These are phyloP conservation scores for Drosophila melanosoma DNA, from an alignment of 2,888 invertebrate genomes.

Conservation along the genomic window DNA sequence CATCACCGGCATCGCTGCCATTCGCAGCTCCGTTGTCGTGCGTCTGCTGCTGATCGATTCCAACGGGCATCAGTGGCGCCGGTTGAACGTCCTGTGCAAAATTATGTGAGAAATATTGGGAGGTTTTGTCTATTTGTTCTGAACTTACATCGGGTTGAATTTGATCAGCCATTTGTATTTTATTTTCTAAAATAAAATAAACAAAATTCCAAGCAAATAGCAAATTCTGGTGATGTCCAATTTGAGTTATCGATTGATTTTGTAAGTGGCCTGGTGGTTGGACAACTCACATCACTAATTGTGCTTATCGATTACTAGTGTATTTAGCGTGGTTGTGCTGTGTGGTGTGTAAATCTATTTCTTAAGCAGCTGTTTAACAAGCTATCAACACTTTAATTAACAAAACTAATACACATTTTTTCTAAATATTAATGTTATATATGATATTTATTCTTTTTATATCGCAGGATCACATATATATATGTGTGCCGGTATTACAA, in stretches of 20 bases:
- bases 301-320: slow-evolving; percentile 30
- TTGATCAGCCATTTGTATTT: slow-evolving; percentile 78
- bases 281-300: neutral
- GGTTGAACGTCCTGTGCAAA: slow-evolving; percentile 61
- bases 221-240: slow-evolving; percentile 52
- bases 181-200: slow-evolving; percentile 48
- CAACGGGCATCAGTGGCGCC: slow-evolving; percentile 87
- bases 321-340: slow-evolving; percentile 26
- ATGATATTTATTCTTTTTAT: neutral
- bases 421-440: neutral
- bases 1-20: slow-evolving; percentile 86
- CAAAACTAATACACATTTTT: neutral
- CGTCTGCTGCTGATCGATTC: slow-evolving; percentile 63
- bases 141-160: slow-evolving; percentile 72
- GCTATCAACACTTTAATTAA: neutral
- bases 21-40: slow-evolving; percentile 85
- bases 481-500: slow-evolving; percentile 13
- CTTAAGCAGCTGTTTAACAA: neutral
- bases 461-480: neutral
- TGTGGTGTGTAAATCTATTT: neutral
- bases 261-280: neutral
- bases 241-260: slow-evolving; percentile 30
- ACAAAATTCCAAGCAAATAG: slow-evolving; percentile 54
- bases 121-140: neutral
- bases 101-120: neutral